Percentiles rank a stretch among this genome's conserved stretches.
Evolutionary conservation across 2,113 vertebrate genomes (phyloP).

Genomic region (Lethenteron camtschaticum): DNA sequence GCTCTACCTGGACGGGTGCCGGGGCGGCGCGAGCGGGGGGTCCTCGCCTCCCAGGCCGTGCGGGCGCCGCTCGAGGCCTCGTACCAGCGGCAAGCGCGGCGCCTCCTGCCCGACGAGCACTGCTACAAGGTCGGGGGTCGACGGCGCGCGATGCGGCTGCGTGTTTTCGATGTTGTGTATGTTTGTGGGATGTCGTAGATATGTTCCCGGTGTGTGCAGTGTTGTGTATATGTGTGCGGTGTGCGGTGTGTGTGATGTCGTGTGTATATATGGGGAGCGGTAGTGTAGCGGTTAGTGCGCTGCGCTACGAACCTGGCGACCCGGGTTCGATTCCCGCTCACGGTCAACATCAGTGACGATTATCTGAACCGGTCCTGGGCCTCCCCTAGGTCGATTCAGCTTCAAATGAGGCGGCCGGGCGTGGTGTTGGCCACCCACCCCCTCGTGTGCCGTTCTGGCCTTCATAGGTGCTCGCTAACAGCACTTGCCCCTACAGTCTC

Average conservation of each 20-base stretch:
- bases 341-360: too few relatives aligned
- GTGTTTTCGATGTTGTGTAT: neutral
- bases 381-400: too few relatives aligned
- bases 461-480: too few relatives aligned
- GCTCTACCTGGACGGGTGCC: conserved; percentile 54
- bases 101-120: conserved; percentile 90
- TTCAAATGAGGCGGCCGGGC: too few relatives aligned
- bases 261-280: neutral
- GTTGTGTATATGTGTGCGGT: neutral
- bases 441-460: too few relatives aligned
- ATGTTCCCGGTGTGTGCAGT: neutral
- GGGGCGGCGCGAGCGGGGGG: conserved; percentile 62
- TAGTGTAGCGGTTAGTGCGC: too few relatives aligned
- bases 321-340: too few relatives aligned
- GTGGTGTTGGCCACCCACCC: too few relatives aligned
- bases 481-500: too few relatives aligned
- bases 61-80: conserved; percentile 67
- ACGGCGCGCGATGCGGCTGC: neutral
- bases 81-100: conserved; percentile 85
- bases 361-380: too few relatives aligned
- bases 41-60: conserved; percentile 62
- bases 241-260: neutral
- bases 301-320: too few relatives aligned
- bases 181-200: neutral
- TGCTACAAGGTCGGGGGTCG: conserved; percentile 65